A percentile compares a stretch with the other conserved stretches of the same genome.
Evolutionary conservation across 2,797 vertebrate genomes (phyloP).

Genomic region (Protonibea diacanthus): DNA sequence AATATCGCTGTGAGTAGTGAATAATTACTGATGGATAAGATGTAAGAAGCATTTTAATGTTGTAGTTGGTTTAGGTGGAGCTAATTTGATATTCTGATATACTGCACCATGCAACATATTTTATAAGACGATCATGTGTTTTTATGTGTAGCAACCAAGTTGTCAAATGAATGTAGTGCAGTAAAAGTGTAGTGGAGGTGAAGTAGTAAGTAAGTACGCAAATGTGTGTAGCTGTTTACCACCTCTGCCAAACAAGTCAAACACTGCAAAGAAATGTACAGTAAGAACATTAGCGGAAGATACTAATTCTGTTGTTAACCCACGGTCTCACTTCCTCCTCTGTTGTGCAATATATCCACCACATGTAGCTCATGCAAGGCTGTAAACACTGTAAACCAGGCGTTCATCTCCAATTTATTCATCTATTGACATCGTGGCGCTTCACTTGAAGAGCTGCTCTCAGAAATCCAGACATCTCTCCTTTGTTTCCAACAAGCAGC

Average conservation of each 20-base stretch:
- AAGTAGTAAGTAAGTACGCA: too few species aligned
- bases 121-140: too few species aligned
- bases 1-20: too few species aligned
- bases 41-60: background rate
- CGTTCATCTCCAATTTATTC: background rate
- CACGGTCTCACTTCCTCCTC: slow-evolving; percentile 30
- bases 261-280: background rate
- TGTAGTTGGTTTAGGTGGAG: background rate
- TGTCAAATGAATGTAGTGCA: too few species aligned
- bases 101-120: background rate
- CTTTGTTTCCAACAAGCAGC: background rate
- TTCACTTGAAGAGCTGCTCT: background rate
- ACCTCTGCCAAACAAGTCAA: background rate
- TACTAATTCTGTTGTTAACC: background rate
- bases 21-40: background rate
- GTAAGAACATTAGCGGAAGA: slow-evolving; percentile 13
- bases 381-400: background rate
- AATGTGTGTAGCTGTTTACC: background rate
- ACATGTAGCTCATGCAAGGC: background rate
- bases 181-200: background rate
- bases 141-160: too few species aligned
- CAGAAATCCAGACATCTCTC: background rate
- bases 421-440: background rate
- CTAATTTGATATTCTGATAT: background rate
- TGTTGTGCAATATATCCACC: background rate